phyloP scores from a whole-genome alignment of 2,797 vertebrate species.

The Cephalopachus bancanus region DNA sequence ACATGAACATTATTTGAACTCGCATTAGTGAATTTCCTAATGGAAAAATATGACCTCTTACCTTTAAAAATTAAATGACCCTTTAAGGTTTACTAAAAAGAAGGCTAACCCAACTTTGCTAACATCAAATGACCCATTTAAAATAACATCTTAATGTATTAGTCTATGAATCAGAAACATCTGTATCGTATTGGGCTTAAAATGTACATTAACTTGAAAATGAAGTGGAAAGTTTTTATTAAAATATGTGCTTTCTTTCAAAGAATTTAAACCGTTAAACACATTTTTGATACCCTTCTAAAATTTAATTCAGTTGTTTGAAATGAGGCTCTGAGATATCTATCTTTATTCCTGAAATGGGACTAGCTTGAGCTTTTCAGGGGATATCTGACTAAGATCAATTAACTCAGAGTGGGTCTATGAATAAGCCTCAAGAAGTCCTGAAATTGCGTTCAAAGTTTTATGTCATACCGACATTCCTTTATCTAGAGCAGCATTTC shows the following conservation, averaged over 20 bases:
- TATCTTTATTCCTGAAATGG: neutral
- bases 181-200: constrained; percentile 59
- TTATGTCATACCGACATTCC: neutral
- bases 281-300: constrained; percentile 39
- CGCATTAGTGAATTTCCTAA: constrained; percentile 32
- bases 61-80: constrained; percentile 74
- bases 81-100: constrained; percentile 53
- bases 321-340: neutral
- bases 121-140: constrained; percentile 51
- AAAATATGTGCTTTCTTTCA: constrained; percentile 67
- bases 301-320: constrained; percentile 55
- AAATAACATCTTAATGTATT: constrained; percentile 62
- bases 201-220: constrained; percentile 61
- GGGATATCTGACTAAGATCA: neutral
- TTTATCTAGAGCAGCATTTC: neutral
- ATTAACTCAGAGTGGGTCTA: neutral
- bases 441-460: neutral
- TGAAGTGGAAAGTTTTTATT: constrained; percentile 56
- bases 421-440: neutral
- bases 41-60: constrained; percentile 63
- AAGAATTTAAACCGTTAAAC: constrained; percentile 60
- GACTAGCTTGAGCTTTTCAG: neutral
- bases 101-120: constrained; percentile 21
- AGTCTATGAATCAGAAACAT: constrained; percentile 65
- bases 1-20: neutral